Percentiles rank a stretch among this genome's conserved stretches.
phyloP scores from a whole-genome alignment of 1,140 invertebrate species.

The Cyrtorhinus lividipennis region DNA sequence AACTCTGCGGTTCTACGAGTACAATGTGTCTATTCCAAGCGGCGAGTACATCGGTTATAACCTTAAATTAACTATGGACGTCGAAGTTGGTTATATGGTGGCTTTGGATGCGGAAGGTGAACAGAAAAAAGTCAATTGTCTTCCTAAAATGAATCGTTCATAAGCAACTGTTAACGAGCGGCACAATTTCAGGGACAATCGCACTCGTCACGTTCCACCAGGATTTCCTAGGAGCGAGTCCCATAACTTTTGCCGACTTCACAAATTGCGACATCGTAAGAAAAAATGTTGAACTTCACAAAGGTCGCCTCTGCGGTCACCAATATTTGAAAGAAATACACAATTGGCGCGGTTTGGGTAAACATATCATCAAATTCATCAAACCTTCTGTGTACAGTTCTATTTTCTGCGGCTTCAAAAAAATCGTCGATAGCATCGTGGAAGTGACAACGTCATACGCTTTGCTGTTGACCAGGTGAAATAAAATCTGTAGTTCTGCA shows the following conservation, averaged over 20 bases:
- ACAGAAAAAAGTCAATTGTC: too few species aligned
- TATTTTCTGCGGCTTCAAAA: background rate
- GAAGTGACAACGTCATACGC: background rate
- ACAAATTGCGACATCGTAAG: background rate
- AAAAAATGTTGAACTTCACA: background rate
- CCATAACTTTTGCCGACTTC: background rate
- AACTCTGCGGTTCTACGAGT: background rate
- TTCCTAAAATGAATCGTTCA: too few species aligned
- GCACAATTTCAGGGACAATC: background rate
- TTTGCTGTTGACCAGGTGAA: background rate
- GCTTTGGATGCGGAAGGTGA: background rate
- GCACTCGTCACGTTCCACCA: background rate
- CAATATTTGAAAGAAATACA: background rate
- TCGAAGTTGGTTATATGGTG: background rate
- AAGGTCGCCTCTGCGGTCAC: background rate
- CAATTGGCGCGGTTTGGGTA: background rate
- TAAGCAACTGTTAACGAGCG: too few species aligned
- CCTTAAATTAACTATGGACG: background rate
- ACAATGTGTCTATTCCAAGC: background rate
- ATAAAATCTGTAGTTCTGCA: too few species aligned
- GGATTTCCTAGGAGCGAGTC: background rate
- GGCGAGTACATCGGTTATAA: background rate
- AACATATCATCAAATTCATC: background rate
- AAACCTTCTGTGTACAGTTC: background rate
- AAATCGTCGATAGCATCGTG: background rate